Conservation (phyloP, 2,888 invertebrate genomes). For the Branchinecta sandiegonensis region DNA sequence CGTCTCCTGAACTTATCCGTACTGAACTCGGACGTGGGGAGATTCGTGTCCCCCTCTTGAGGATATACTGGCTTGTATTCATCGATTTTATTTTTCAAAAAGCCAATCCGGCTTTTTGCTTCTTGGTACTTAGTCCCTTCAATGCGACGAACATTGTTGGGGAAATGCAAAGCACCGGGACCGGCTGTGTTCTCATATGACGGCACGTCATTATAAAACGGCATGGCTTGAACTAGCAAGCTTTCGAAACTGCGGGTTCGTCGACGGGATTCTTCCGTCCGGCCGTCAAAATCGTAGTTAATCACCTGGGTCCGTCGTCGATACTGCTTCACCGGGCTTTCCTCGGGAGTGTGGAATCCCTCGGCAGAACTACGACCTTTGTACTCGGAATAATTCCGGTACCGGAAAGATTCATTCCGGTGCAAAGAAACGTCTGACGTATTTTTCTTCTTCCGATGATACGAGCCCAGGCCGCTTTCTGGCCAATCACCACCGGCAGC, state of each 20-base stretch:
- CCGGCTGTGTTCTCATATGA: too few relatives aligned
- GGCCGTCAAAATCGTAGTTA: neutral
- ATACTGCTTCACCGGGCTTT: neutral
- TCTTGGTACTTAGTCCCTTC: neutral
- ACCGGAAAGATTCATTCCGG: neutral
- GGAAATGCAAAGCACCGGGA: too few relatives aligned
- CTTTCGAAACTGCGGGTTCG: neutral
- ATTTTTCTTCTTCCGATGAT: neutral
- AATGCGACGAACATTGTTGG: neutral
- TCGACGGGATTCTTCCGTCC: neutral
- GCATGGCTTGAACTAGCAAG: conserved; percentile 1
- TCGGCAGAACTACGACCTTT: neutral
- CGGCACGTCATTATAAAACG: neutral
- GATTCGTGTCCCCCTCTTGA: neutral
- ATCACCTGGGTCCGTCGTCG: neutral
- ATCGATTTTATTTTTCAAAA: neutral
- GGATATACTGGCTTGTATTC: neutral
- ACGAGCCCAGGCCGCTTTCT: neutral
- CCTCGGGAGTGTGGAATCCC: neutral
- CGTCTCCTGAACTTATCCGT: neutral
- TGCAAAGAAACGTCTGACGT: conserved; percentile 3
- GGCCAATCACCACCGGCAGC: neutral
- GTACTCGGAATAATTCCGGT: neutral
- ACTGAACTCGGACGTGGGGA: neutral
- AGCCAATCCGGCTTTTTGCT: neutral